These are phyloP conservation scores for Staurois parvus DNA, from an alignment of 2,797 vertebrate genomes.

Conservation along the genomic window DNA sequence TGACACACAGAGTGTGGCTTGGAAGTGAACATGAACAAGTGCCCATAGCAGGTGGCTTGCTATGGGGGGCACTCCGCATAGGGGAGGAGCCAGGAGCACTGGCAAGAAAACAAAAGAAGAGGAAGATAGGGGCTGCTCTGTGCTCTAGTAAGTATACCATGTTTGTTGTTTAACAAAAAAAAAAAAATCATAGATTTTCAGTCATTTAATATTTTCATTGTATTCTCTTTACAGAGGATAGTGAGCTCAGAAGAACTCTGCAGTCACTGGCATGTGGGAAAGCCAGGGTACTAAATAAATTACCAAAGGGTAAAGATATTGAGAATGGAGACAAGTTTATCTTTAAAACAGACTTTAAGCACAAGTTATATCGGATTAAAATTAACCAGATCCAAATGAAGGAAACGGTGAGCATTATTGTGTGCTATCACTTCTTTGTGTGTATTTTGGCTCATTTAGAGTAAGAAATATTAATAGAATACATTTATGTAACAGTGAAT, in stretches of 20 bases:
- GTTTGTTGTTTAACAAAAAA: too few relatives aligned
- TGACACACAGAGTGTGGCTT: too few relatives aligned
- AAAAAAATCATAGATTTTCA: too few relatives aligned
- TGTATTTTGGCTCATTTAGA: not conserved
- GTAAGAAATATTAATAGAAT: not conserved
- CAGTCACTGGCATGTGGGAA: constrained; percentile 84
- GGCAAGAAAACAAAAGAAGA: too few relatives aligned
- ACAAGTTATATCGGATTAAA: constrained; percentile 83
- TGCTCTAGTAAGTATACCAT: too few relatives aligned
- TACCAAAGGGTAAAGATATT: constrained; percentile 80
- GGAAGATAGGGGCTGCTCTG: too few relatives aligned
- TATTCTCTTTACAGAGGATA: constrained; percentile 73
- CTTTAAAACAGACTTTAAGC: constrained; percentile 81
- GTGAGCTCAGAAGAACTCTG: constrained; percentile 78
- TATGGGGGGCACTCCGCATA: too few relatives aligned
- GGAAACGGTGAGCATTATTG: constrained; percentile 77
- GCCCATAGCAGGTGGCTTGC: too few relatives aligned
- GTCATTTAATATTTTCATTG: not conserved
- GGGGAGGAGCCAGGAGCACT: too few relatives aligned
- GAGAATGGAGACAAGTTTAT: constrained; percentile 79
- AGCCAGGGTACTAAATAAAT: constrained; percentile 80
- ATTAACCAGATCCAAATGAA: constrained; percentile 87
- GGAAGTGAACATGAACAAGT: too few relatives aligned
- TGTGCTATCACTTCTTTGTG: not conserved
- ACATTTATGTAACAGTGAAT: not conserved